Conservation (phyloP, 2,797 vertebrate species). For the Hafferia zeledoni region DNA sequence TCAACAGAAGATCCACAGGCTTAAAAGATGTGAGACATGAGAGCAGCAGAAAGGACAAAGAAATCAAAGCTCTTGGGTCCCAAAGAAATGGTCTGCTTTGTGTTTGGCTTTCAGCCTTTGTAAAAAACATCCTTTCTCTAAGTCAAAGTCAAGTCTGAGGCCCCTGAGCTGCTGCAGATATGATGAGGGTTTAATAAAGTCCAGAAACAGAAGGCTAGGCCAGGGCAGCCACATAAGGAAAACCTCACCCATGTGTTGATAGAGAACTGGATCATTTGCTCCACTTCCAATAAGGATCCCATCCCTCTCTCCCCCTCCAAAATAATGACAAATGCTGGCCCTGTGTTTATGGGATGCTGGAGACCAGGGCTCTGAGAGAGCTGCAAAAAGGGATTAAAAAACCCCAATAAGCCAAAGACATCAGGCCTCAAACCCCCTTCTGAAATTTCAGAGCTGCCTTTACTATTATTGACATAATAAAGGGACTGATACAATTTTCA, state of each 20-base stretch:
- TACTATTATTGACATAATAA: background rate
- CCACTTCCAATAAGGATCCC: background rate
- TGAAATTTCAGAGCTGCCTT: background rate
- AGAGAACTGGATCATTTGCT: background rate
- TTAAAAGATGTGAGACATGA: background rate
- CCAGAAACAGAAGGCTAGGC: background rate
- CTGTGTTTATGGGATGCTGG: background rate
- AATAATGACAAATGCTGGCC: background rate
- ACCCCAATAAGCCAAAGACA: background rate
- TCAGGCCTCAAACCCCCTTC: background rate
- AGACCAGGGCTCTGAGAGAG: background rate
- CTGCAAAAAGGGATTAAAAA: background rate
- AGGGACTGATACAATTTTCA: background rate
- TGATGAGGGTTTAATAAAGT: background rate
- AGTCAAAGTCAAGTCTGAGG: background rate
- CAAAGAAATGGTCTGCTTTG: background rate
- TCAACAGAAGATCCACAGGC: background rate
- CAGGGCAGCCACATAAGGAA: background rate
- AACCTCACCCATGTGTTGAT: background rate
- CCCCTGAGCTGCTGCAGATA: background rate
- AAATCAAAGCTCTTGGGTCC: conserved; percentile 1
- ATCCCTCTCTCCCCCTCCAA: background rate
- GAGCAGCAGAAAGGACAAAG: background rate
- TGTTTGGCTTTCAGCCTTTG: background rate
- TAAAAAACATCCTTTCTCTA: background rate